Percentiles rank a stretch among this genome's conserved stretches.
Conservation (phyloP, 2,797 vertebrate species). For the Picus viridis region DNA sequence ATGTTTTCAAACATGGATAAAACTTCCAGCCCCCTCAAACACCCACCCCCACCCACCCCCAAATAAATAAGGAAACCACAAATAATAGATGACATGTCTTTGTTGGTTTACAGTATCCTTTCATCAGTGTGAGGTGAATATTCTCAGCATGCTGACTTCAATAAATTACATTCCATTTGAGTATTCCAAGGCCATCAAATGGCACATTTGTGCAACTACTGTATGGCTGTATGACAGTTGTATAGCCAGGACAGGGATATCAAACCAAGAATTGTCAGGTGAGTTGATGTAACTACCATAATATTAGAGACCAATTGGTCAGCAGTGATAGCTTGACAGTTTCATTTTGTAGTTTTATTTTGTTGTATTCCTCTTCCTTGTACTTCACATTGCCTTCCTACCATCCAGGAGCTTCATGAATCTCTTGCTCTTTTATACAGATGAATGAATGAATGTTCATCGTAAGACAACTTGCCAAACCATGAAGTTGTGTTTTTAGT, state of each 20-base stretch:
- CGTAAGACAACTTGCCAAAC: background rate
- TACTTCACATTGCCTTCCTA: background rate
- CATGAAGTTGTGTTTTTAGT: background rate
- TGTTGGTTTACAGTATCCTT: background rate
- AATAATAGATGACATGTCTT: background rate
- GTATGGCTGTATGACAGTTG: background rate
- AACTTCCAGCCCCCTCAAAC: background rate
- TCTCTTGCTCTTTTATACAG: background rate
- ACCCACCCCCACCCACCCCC: too few species aligned
- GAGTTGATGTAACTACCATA: background rate
- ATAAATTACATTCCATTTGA: background rate
- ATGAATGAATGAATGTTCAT: background rate
- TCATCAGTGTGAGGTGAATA: background rate
- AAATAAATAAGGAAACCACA: background rate
- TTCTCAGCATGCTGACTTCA: background rate
- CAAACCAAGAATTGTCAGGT: background rate
- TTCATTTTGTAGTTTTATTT: background rate
- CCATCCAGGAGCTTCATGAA: background rate
- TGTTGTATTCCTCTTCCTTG: background rate
- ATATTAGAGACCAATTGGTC: background rate
- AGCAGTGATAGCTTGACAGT: background rate
- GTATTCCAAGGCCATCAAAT: background rate
- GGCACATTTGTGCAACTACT: background rate
- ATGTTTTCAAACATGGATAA: background rate
- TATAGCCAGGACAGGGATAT: background rate